Base-by-base conservation (phyloP, 2,113 vertebrate genomes). In the Percina caprodes region DNA sequence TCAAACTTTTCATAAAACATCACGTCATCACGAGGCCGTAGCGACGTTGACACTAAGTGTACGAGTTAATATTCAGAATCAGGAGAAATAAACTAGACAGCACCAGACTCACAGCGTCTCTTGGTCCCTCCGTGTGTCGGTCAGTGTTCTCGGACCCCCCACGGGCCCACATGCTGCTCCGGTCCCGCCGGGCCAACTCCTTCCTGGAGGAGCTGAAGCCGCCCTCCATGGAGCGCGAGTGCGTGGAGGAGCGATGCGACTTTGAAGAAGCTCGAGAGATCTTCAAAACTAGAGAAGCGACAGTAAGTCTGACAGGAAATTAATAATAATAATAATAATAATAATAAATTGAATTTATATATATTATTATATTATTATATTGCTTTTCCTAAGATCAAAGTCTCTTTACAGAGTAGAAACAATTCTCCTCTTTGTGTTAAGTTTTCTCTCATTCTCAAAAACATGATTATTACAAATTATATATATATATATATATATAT, bases 191-290 rank as follows among this genome's bases (percentile, higher is more conserved):
- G 0, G 95, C 96, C 0, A 97, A 98, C 91, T 74, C 74, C 35
- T 96, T 98, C 72, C 91, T 99, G 85, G 98, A 99, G 89, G 98
- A 99, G 91, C 63, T 99, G 21, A 96, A 96, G 60, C 77, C 95
- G 0, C 90, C 95, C 18, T 96, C 89, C 13, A 0, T 94, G 94
- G 97, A 99, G 85, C 95, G 98, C 0, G 98, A 99, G 79, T 99
- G 98, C 79, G 0, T n/a, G 0, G 97, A 99, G 79, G 98, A 99
- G 72, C 4, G 0, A 0, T 99, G 98, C 52, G 70, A 95, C 84
- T 96, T 97, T 3, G 98, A 99, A 83, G 98, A 99, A 78, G 98
- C 96, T 49, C 88, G 91, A 70, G 98, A 99, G 93, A 97, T 99
- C 87, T 97, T 97, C 92, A 82, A 95, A 46, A 95, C 92, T 24